Conservation (phyloP, 1,140 invertebrate species). For the Planococcus citri region DNA sequence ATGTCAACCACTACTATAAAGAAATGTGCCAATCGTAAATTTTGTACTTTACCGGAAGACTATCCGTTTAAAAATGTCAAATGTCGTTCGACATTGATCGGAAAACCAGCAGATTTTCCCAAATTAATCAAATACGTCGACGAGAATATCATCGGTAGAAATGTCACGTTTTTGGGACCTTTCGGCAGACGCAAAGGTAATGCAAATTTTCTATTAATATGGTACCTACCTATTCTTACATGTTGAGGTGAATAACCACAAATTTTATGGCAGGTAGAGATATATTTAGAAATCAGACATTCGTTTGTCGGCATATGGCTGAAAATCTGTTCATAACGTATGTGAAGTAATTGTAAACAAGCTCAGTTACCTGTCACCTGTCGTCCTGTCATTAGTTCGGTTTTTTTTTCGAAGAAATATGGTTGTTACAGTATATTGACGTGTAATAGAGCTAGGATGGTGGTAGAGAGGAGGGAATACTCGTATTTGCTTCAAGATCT, state of each 20-base stretch:
- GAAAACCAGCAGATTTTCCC: constrained; percentile 48
- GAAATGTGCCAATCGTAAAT: constrained; percentile 38
- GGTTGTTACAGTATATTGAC: too few species aligned
- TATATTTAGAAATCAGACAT: not conserved
- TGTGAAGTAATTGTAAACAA: not conserved
- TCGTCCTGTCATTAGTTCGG: too few species aligned
- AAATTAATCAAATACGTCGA: constrained; percentile 64
- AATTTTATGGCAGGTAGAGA: not conserved
- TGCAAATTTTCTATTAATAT: not conserved
- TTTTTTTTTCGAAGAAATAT: too few species aligned
- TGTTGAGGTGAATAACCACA: not conserved
- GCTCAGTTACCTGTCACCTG: too few species aligned
- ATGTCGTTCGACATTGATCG: constrained; percentile 26
- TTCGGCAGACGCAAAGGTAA: constrained; percentile 67
- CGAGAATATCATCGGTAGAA: constrained; percentile 65
- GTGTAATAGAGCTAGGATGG: too few species aligned
- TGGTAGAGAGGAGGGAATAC: too few species aligned
- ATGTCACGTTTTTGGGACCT: constrained; percentile 63
- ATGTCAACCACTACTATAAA: constrained; percentile 32
- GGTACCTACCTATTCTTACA: too few species aligned
- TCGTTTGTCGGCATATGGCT: not conserved
- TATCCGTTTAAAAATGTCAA: constrained; percentile 31
- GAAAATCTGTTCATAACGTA: not conserved
- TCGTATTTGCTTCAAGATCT: too few species aligned
- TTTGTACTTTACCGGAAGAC: constrained; percentile 38